These are phyloP conservation scores for Piaya cayana DNA, from an alignment of 2,113 vertebrate species.

Conservation along the genomic window DNA sequence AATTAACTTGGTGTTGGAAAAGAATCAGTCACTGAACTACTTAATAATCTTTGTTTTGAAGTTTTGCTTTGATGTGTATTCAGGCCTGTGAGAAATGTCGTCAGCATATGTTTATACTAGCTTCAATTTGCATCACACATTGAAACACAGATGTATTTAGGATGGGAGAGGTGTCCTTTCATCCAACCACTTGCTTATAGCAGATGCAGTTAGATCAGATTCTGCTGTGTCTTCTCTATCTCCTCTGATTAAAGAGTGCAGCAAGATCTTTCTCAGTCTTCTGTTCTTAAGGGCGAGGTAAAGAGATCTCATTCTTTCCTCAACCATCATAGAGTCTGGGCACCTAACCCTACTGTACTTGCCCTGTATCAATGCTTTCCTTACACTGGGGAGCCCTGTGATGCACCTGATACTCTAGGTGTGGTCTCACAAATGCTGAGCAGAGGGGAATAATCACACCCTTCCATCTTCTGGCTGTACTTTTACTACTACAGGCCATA, in stretches of 20 bases:
- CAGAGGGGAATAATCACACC: neutral
- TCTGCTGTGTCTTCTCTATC: neutral
- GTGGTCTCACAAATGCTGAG: neutral
- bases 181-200: neutral
- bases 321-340: neutral
- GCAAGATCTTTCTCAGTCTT: neutral
- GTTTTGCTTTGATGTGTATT: conserved; percentile 31
- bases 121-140: neutral
- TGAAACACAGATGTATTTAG: neutral
- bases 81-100: neutral
- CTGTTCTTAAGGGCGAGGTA: neutral
- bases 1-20: neutral
- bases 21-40: neutral
- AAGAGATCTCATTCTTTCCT: neutral
- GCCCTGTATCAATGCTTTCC: neutral
- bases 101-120: neutral
- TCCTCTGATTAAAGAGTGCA: neutral
- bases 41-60: conserved; percentile 42
- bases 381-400: neutral
- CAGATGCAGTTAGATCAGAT: neutral
- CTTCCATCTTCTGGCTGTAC: neutral
- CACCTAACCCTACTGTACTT: neutral
- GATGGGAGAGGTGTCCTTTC: neutral
- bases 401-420: neutral
- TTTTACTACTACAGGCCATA: neutral